Evolutionary conservation across 2,888 invertebrate species (phyloP), one percentile per base, ranked within the genome.

Genomic region (Leptinotarsa haldemani): DNA sequence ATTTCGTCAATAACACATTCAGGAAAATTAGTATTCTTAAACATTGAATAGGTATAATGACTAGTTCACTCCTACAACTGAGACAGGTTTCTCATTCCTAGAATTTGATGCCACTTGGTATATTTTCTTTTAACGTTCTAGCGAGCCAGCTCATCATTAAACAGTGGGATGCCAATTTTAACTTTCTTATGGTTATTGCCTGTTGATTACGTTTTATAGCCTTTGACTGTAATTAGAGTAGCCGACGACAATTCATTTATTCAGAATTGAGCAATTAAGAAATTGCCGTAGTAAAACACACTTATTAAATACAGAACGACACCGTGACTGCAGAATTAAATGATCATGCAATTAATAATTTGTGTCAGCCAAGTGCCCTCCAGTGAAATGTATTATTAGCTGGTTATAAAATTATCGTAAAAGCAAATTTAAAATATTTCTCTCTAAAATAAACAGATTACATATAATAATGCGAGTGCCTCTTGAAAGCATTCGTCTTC

Each of bases 121-220:
- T 25, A 20, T 22, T 13, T 20, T 56, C 7, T 56, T 56, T 20
- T 1, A 25, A 56, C 40, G 40, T n/a, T 30, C 61, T 61, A 30
- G 7, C n/a, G 7, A 61, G 30, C 61, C 61, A 25, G 16, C 3
- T n/a, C 40, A 18, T n/a, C 61, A 18, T 61, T 61, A 61, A 61
- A 61, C 61, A 61, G 61, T 40, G 61, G 61, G 61, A 61, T 30
- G 61, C 40, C 61, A 61, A 61, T 61, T 61, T 30, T n/a, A 61
- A 61, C 40, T 61, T 61, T 40, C 61, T 25, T 61, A 61, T 61
- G 61, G 40, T 40, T 61, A 61, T 61, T 61, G 40, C 61, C 61
- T n/a, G 61, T 61, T 61, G 61, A 61, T 61, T 61, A 61, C 40
- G 40, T 16, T 61, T 61, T 61, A 61, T 61, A 30, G 61, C 61